These are phyloP conservation scores for Zonitis immaculata DNA, from an alignment of 2,888 invertebrate genomes.

Conservation along the genomic window DNA sequence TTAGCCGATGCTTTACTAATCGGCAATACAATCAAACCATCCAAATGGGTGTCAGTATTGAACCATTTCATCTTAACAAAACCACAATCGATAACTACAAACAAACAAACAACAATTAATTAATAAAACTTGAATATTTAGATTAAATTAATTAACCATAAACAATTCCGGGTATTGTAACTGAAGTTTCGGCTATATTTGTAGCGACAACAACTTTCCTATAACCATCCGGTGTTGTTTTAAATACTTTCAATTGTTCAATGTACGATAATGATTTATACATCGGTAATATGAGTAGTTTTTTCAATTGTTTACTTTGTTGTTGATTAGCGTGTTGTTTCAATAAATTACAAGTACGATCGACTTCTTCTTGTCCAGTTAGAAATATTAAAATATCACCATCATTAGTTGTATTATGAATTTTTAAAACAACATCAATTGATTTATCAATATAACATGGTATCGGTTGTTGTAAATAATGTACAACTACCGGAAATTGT, in stretches of 20 bases:
- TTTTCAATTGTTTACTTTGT: conserved; percentile 90
- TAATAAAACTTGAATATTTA: too few species aligned
- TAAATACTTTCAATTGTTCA: conserved; percentile 97
- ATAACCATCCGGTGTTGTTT: conserved; percentile 89
- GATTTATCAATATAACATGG: conserved; percentile 85
- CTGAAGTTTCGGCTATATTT: conserved; percentile 92
- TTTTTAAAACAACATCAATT: conserved; percentile 91
- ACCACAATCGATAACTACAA: conserved; percentile 97
- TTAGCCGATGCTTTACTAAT: conserved; percentile 97
- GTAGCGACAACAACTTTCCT: conserved; percentile 98
- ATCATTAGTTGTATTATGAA: conserved; percentile 86
- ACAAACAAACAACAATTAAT: conserved; percentile 92
- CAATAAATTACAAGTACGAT: conserved; percentile 63
- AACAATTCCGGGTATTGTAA: conserved; percentile 89
- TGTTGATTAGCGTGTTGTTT: too few species aligned
- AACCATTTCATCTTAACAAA: conserved; percentile 97
- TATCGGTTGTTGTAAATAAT: conserved; percentile 83
- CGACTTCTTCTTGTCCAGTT: conserved; percentile 99
- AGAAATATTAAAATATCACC: conserved; percentile 97
- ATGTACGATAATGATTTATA: conserved; percentile 98
- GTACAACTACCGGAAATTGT: conserved; percentile 77
- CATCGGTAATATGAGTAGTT: conserved; percentile 91
- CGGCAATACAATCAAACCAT: conserved; percentile 66
- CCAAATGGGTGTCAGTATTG: conserved; percentile 96
- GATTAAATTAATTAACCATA: too few species aligned